Conservation (phyloP, 2,888 invertebrate species). For the Idaea aversata region DNA sequence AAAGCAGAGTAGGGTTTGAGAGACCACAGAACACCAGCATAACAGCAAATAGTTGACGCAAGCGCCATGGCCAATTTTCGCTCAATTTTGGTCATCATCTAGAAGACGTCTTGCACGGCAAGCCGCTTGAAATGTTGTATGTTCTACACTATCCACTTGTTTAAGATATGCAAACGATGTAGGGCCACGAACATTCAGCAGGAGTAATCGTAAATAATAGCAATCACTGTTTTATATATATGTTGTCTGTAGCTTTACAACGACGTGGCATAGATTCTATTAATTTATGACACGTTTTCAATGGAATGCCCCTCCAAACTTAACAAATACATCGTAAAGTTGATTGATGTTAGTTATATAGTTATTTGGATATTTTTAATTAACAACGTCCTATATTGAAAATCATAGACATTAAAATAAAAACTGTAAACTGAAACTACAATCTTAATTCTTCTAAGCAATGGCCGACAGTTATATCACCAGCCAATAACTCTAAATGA, state of each 20-base stretch:
- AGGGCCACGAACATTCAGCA: slow-evolving; percentile 28
- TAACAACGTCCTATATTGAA: no score
- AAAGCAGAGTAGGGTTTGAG: slow-evolving; percentile 3
- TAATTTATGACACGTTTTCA: no score
- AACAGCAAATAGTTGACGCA: slow-evolving; percentile 30
- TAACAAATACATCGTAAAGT: no score
- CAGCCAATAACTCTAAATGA: no score
- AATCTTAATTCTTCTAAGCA: no score
- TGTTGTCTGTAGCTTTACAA: slow-evolving; percentile 21
- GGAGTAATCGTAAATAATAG: slow-evolving; percentile 27
- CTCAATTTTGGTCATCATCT: slow-evolving; percentile 21
- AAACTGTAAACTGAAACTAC: no score
- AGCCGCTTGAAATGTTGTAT: slow-evolving; percentile 32
- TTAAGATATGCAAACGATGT: slow-evolving; percentile 24
- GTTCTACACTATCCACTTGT: slow-evolving; percentile 19
- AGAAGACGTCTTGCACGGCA: slow-evolving; percentile 23
- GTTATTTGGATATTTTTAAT: no score
- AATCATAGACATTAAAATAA: no score
- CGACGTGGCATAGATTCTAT: no score
- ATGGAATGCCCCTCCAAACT: no score
- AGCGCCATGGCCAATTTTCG: slow-evolving; percentile 6
- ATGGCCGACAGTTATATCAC: no score
- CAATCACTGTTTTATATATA: slow-evolving; percentile 31
- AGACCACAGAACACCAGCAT: slow-evolving; percentile 7
- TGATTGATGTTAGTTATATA: no score